A percentile compares a stretch with the other conserved stretches of the same genome.
Conservation (phyloP, 2,797 vertebrate genomes). For the Mormyrus hasselquistii region DNA sequence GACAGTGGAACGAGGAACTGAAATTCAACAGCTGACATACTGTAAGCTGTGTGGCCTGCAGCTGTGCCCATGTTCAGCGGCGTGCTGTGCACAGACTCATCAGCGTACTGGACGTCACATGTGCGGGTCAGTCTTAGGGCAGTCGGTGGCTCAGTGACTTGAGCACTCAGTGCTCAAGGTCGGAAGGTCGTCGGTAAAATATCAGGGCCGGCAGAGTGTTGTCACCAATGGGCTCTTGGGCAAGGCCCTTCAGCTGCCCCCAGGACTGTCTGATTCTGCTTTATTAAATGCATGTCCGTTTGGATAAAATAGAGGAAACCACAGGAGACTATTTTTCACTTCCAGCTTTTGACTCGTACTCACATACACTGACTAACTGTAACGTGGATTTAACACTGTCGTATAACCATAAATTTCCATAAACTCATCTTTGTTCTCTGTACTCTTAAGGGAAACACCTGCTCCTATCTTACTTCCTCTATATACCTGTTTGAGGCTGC, state of each 20-base stretch:
- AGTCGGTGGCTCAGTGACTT: not conserved
- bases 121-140: not conserved
- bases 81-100: not conserved
- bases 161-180: not conserved
- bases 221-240: not conserved
- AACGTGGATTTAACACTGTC: not conserved
- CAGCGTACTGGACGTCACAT: not conserved
- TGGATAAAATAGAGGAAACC: not conserved
- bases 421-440: not conserved
- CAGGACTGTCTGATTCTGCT: not conserved
- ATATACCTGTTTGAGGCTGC: not conserved
- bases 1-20: not conserved
- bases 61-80: not conserved
- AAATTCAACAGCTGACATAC: not conserved
- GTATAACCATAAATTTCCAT: not conserved
- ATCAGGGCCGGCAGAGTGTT: not conserved
- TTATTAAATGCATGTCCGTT: not conserved
- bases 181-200: not conserved
- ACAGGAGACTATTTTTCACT: not conserved
- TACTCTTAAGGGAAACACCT: not conserved
- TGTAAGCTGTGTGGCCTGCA: not conserved
- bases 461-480: not conserved
- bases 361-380: not conserved
- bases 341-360: not conserved
- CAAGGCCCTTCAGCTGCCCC: not conserved